Base-by-base conservation (phyloP, 2,888 invertebrate genomes). In the Syrphus vitripennis region DNA sequence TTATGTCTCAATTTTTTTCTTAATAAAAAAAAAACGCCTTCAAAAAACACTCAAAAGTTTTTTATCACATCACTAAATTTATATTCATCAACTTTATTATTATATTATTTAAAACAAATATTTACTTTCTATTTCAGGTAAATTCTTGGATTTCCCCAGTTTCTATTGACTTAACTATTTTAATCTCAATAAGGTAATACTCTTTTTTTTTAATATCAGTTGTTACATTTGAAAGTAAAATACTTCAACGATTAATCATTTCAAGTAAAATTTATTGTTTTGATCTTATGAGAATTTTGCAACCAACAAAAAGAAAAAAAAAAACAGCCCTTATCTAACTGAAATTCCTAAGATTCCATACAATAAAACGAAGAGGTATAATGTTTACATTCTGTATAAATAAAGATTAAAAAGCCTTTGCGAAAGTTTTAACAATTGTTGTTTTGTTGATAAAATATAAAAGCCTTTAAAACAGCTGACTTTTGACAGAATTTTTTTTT, bases 151-250 rank as follows among this genome's bases (percentile, higher is more conserved):
- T 37, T 37, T 21, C 21, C n/a, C 70, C 34, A 53, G 26, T 45
- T 19, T 24, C 34, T 72, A 55, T n/a, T 40, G 34, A 65, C 53
- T 48, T 48, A 24, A 45, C 24, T 74, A 24, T 61, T 14, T 59
- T 37, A 10, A 19, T 59, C 19, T 31, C 71, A 82, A n/a, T n/a
- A n/a, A 53, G 82, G 82, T 82, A 53, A 82, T 71, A 55, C 24
- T 29, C n/a, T n/a, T n/a, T n/a, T n/a, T n/a, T n/a, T 16, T 37
- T 2, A 37, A 57, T 48, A 19, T 6, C 19, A 19, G 10, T 19
- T 31, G n/a, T 31, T 19, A 0, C 12, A 21, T 59, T 9, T 59
- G 59, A 7, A 21, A 5, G 19, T 2, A 7, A 59, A 59, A 59
- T 59, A 59, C 37, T 37, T 21, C 21, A 59, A 59, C 2, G 21